phyloP scores from a whole-genome alignment of 2,113 vertebrate species.

The Eurypyga helias region DNA sequence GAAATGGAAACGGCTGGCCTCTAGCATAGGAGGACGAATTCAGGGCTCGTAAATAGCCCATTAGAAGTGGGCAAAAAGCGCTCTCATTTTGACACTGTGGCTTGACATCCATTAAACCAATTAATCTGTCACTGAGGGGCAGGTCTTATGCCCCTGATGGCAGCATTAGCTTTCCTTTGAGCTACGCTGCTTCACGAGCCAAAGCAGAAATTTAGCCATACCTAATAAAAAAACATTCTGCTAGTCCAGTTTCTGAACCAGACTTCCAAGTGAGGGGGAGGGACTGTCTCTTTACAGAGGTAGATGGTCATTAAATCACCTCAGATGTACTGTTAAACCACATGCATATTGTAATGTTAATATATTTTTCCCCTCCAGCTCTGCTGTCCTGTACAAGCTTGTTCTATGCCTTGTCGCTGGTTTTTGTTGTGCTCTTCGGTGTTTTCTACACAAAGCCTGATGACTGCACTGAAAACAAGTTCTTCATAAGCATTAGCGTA shows the following conservation, averaged over 20 bases:
- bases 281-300: not conserved
- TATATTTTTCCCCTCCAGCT: constrained; percentile 68
- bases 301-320: not conserved
- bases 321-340: not conserved
- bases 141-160: not conserved
- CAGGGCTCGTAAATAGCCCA: not conserved
- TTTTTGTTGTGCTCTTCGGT: constrained; percentile 78
- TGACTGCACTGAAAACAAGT: constrained; percentile 88
- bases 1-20: not conserved
- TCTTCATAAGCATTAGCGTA: constrained; percentile 92
- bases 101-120: not conserved
- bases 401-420: constrained; percentile 82
- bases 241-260: not conserved
- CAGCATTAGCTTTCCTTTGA: not conserved
- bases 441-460: constrained; percentile 86
- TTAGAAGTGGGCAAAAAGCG: not conserved
- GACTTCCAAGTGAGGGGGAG: not conserved
- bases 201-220: not conserved
- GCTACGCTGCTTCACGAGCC: not conserved
- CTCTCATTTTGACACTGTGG: not conserved
- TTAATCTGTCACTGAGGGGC: not conserved
- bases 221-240: not conserved
- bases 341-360: not conserved
- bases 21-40: not conserved
- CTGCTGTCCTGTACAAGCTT: constrained; percentile 81